Evolutionary conservation across 2,888 invertebrate species (phyloP).

Genomic region (Tinea trinotella): DNA sequence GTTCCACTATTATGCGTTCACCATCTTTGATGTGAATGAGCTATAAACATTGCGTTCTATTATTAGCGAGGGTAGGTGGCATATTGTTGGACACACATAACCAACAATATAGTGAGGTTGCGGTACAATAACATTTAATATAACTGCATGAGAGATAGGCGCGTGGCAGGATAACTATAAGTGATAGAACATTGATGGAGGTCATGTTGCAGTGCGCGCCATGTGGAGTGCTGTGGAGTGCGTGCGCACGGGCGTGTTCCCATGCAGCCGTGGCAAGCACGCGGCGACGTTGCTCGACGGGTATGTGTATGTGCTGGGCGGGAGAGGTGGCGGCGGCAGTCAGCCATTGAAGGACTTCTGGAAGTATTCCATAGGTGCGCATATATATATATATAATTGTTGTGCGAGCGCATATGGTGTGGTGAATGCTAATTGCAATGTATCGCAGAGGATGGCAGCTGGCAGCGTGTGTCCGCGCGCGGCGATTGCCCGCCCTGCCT

Average conservation of each 20-base stretch:
- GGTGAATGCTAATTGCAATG: background rate
- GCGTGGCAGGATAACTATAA: no score
- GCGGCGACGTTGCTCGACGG: slow-evolving; percentile 83
- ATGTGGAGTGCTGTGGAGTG: slow-evolving; percentile 42
- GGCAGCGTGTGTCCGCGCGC: slow-evolving; percentile 80
- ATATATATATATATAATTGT: background rate
- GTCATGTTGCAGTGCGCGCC: no score
- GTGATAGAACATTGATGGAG: no score
- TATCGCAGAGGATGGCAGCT: slow-evolving; percentile 76
- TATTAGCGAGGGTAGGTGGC: no score
- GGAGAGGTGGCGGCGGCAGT: slow-evolving; percentile 86
- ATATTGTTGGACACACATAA: no score
- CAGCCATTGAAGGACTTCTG: slow-evolving; percentile 89
- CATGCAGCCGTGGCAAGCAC: slow-evolving; percentile 81
- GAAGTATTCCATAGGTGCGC: slow-evolving; percentile 82
- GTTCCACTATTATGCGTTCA: no score
- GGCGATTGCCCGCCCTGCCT: slow-evolving; percentile 84
- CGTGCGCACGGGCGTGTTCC: slow-evolving; percentile 47
- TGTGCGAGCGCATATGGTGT: background rate
- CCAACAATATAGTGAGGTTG: no score
- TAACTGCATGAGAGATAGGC: no score
- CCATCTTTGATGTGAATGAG: no score
- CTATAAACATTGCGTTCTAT: no score
- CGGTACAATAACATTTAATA: no score
- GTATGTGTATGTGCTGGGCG: slow-evolving; percentile 86